phyloP scores from a whole-genome alignment of 1,140 invertebrate species.

The Zaprionus lachaisei region DNA sequence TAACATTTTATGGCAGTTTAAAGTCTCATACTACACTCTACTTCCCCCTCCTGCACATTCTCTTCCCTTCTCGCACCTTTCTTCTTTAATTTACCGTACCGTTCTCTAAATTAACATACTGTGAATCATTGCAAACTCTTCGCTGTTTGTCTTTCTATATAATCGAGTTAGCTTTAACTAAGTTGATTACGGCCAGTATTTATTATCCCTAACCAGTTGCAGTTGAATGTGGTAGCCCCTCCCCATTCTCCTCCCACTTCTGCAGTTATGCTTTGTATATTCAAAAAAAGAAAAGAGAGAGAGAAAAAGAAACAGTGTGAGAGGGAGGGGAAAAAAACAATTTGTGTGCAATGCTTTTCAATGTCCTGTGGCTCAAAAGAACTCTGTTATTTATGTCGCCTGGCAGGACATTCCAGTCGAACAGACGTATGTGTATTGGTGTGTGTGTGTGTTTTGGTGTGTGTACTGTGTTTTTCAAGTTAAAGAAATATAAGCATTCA shows the following conservation, averaged over 20 bases:
- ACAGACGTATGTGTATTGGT: background rate
- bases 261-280: constrained; percentile 3
- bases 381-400: constrained; percentile 36
- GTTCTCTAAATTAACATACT: background rate
- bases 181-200: background rate
- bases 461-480: constrained; percentile 45
- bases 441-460: constrained; percentile 12
- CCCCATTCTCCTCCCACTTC: background rate
- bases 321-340: constrained; percentile 9
- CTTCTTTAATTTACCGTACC: background rate
- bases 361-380: constrained; percentile 6
- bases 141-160: background rate
- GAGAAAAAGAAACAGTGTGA: background rate
- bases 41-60: background rate
- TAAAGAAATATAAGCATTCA: constrained; percentile 75
- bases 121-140: background rate
- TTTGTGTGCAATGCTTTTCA: constrained; percentile 49
- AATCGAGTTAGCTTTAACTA: constrained; percentile 4
- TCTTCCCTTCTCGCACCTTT: background rate
- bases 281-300: background rate
- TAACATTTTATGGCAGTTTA: too few species aligned
- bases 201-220: background rate
- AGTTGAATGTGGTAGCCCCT: background rate
- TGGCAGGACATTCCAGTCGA: constrained; percentile 17
- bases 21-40: too few species aligned